Percentiles rank a stretch among this genome's conserved stretches.
phyloP scores from a whole-genome alignment of 2,888 invertebrate genomes.

The Lottia gigantea region DNA sequence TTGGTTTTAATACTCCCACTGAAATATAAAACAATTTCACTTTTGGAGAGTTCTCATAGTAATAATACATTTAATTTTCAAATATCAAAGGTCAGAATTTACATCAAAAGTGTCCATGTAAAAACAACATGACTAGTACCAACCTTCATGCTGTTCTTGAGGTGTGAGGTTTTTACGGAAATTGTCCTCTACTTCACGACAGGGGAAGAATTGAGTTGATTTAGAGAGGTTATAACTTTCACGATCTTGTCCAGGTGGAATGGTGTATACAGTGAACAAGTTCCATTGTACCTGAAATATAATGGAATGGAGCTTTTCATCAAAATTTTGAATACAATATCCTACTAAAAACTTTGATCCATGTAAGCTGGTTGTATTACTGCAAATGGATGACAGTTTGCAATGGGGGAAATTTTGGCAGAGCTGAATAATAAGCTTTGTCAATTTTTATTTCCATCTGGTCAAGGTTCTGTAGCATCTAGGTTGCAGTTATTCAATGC shows the following conservation, averaged over 20 bases:
- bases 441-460: too few species aligned
- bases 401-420: too few species aligned
- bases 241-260: constrained; percentile 34
- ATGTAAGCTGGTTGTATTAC: too few species aligned
- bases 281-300: constrained; percentile 79
- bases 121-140: constrained; percentile 11
- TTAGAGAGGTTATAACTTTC: constrained; percentile 31
- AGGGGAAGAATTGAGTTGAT: constrained; percentile 73
- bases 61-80: too few species aligned
- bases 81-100: too few species aligned
- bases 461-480: too few species aligned
- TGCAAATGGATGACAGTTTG: too few species aligned
- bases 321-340: too few species aligned
- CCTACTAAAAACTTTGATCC: too few species aligned
- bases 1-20: constrained; percentile 78
- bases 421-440: too few species aligned
- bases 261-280: constrained; percentile 72
- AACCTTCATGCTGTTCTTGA: constrained; percentile 75
- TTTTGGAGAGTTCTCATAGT: neutral
- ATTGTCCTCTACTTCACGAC: constrained; percentile 82
- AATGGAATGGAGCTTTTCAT: neutral
- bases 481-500: too few species aligned
- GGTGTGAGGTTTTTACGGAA: constrained; percentile 67
- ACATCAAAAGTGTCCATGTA: too few species aligned
- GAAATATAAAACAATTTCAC: constrained; percentile 20